These are phyloP conservation scores for Trileptium ribeirensis DNA, from an alignment of 2,888 invertebrate genomes.

Conservation along the genomic window DNA sequence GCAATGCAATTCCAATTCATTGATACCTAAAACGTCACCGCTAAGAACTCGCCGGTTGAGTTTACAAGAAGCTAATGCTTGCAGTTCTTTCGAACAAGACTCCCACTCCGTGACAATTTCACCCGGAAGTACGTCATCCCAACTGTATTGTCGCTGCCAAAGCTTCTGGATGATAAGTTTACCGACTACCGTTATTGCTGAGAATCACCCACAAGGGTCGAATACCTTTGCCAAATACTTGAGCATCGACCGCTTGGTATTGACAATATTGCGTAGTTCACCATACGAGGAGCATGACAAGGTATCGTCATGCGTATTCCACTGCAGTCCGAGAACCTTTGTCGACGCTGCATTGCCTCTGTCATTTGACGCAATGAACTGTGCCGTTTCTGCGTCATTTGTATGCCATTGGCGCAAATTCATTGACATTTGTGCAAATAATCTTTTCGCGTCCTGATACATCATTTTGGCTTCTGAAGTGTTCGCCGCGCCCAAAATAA, in stretches of 20 bases:
- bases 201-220: background rate
- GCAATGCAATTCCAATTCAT: background rate
- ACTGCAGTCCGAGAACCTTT: background rate
- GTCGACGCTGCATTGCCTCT: background rate
- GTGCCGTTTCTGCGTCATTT: background rate
- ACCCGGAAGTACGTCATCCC: background rate
- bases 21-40: no score
- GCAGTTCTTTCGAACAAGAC: background rate
- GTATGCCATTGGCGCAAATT: background rate
- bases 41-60: background rate
- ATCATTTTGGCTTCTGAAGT: background rate
- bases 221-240: background rate
- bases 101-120: background rate
- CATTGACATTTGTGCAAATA: background rate
- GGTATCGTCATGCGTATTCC: background rate
- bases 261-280: background rate
- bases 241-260: background rate
- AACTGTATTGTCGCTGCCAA: background rate
- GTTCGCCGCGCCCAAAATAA: background rate
- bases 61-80: background rate
- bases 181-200: background rate
- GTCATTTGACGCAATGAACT: background rate
- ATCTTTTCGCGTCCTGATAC: background rate
- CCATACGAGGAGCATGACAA: background rate
- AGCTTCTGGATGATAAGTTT: background rate